Evolutionary conservation across 2,113 vertebrate genomes (phyloP).

Genomic region (Felis catus): DNA sequence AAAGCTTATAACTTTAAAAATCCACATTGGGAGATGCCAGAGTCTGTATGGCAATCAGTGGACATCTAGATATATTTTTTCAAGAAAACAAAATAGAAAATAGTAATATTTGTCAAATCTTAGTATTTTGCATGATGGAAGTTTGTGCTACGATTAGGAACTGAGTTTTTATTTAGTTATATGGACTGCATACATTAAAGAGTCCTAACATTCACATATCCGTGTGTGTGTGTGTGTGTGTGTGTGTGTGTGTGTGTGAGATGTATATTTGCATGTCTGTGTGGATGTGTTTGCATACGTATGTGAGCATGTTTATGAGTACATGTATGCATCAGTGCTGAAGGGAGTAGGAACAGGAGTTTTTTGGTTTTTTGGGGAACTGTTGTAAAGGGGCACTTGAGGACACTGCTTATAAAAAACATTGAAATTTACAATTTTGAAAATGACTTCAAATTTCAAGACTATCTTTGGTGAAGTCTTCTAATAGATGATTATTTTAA

Average conservation of each 20-base stretch:
- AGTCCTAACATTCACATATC: not conserved
- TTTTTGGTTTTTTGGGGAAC: not conserved
- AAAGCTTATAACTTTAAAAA: not conserved
- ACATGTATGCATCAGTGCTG: not conserved
- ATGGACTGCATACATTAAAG: not conserved
- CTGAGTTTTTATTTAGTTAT: not conserved
- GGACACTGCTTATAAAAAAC: not conserved
- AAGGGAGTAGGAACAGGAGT: not conserved
- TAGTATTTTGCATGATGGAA: not conserved
- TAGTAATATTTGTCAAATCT: not conserved
- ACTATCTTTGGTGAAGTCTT: not conserved
- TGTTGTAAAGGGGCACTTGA: not conserved
- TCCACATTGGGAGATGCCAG: not conserved
- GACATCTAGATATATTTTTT: not conserved
- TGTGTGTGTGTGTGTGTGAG: not conserved
- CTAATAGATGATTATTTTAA: not conserved
- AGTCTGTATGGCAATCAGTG: not conserved
- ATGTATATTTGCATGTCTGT: not conserved
- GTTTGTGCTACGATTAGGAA: not conserved
- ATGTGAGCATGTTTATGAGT: not conserved
- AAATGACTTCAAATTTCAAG: not conserved
- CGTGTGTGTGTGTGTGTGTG: not conserved
- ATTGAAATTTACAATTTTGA: not conserved
- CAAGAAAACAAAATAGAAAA: not conserved
- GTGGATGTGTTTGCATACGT: not conserved